A percentile compares a stretch with the other conserved stretches of the same genome.
phyloP scores from a whole-genome alignment of 1,140 invertebrate genomes.

The Melanaphis sacchari region DNA sequence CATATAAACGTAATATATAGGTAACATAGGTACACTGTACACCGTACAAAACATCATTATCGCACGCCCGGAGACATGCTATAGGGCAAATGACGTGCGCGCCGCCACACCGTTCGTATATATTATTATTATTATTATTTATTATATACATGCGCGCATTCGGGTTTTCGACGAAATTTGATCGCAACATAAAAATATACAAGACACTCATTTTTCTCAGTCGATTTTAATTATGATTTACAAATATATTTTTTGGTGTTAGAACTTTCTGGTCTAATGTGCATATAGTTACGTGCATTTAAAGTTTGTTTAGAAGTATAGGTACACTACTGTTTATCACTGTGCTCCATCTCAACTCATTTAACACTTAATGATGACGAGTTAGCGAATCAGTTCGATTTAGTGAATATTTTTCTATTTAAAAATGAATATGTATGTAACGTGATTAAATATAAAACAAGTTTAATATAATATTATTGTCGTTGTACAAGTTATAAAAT shows the following conservation, averaged over 20 bases:
- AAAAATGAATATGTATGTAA: background rate
- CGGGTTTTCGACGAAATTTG: background rate
- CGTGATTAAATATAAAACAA: too few relatives aligned
- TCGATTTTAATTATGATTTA: background rate
- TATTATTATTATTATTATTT: background rate
- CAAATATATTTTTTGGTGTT: background rate
- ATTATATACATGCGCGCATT: background rate
- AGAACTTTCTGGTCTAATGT: background rate
- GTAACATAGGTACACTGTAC: background rate
- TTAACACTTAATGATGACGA: background rate
- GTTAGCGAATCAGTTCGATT: background rate
- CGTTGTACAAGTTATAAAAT: background rate
- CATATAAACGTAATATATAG: background rate
- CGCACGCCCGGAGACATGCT: background rate
- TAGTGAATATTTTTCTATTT: background rate
- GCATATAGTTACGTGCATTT: background rate
- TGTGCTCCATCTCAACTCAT: background rate
- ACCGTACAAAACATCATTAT: constrained; percentile 6
- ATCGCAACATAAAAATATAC: constrained; percentile 9
- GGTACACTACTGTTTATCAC: too few relatives aligned
- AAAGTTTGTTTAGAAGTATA: background rate
- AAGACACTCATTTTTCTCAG: background rate
- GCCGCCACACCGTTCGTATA: background rate
- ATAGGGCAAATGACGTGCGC: constrained; percentile 10
- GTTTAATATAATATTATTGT: background rate